phyloP scores from a whole-genome alignment of 1,140 invertebrate species.

The Rhyzopertha dominica region DNA sequence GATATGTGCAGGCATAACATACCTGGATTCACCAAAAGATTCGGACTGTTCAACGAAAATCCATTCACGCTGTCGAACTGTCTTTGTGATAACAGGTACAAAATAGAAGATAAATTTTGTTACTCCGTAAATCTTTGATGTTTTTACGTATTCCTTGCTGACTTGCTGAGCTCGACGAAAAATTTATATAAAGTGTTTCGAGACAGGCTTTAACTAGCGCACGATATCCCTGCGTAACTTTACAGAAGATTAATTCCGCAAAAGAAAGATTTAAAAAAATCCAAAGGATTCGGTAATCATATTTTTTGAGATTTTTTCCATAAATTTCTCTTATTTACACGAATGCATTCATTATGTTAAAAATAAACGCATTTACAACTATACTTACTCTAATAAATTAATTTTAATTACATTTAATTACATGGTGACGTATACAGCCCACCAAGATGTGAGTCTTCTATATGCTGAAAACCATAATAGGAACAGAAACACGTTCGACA shows the following conservation, averaged over 20 bases:
- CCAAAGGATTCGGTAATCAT: neutral
- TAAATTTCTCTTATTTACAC: too few species aligned
- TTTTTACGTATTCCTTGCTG: conserved; percentile 20
- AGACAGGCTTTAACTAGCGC: too few species aligned
- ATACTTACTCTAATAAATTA: too few species aligned
- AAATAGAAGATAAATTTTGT: neutral
- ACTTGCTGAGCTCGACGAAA: conserved; percentile 2
- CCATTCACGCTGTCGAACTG: conserved; percentile 84
- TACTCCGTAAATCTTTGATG: conserved; percentile 6
- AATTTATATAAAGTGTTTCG: neutral
- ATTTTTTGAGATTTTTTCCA: neutral
- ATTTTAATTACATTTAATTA: too few species aligned
- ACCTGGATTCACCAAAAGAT: conserved; percentile 60
- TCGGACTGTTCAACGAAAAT: conserved; percentile 71
- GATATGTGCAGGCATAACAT: conserved; percentile 70
- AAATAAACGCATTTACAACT: too few species aligned
- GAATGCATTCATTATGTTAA: too few species aligned
- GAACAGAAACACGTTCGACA: too few species aligned
- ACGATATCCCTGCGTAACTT: too few species aligned
- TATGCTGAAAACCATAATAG: too few species aligned
- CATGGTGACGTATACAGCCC: too few species aligned
- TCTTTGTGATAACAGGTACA: conserved; percentile 74
- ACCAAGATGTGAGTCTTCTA: too few species aligned
- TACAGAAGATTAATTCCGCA: neutral
- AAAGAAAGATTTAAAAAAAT: neutral